Conservation (phyloP, 2,888 invertebrate genomes). For the Lepidochrysops patricia region DNA sequence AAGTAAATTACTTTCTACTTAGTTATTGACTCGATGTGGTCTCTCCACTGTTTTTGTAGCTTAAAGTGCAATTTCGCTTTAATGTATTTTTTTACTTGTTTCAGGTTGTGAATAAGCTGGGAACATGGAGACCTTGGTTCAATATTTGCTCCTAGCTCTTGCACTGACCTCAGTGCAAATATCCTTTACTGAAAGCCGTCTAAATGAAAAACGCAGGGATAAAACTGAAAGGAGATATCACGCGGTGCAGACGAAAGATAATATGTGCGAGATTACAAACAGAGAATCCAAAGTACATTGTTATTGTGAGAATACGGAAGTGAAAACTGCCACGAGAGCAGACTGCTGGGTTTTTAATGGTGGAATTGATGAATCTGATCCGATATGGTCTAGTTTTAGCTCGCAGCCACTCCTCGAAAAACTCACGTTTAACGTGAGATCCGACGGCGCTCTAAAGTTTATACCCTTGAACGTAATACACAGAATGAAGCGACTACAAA, state of each 20-base stretch:
- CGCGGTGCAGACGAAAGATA: slow-evolving; percentile 55
- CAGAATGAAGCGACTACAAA: slow-evolving; percentile 78
- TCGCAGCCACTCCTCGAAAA: slow-evolving; percentile 80
- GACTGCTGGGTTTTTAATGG: slow-evolving; percentile 86
- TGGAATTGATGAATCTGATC: slow-evolving; percentile 78
- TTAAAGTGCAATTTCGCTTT: slow-evolving; percentile 18
- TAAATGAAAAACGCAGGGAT: slow-evolving; percentile 71
- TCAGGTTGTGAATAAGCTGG: slow-evolving; percentile 46
- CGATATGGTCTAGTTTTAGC: slow-evolving; percentile 82
- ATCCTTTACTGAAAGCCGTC: slow-evolving; percentile 68
- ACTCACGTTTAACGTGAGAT: slow-evolving; percentile 81
- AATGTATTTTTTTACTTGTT: slow-evolving; percentile 45
- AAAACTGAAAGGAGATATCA: slow-evolving; percentile 64
- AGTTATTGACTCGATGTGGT: slow-evolving; percentile 7
- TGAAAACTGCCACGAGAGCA: slow-evolving; percentile 77
- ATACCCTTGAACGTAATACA: slow-evolving; percentile 81
- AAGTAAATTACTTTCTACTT: neutral
- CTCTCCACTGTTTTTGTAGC: neutral
- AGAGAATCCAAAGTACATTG: slow-evolving; percentile 77
- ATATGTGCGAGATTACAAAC: slow-evolving; percentile 75
- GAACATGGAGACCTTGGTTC: slow-evolving; percentile 61
- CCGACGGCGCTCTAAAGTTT: slow-evolving; percentile 79
- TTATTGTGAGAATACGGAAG: slow-evolving; percentile 76
- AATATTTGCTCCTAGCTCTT: slow-evolving; percentile 69
- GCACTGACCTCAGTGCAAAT: slow-evolving; percentile 70